Conservation (phyloP, 2,797 vertebrate species). For the Pipistrellus pipistrellus region DNA sequence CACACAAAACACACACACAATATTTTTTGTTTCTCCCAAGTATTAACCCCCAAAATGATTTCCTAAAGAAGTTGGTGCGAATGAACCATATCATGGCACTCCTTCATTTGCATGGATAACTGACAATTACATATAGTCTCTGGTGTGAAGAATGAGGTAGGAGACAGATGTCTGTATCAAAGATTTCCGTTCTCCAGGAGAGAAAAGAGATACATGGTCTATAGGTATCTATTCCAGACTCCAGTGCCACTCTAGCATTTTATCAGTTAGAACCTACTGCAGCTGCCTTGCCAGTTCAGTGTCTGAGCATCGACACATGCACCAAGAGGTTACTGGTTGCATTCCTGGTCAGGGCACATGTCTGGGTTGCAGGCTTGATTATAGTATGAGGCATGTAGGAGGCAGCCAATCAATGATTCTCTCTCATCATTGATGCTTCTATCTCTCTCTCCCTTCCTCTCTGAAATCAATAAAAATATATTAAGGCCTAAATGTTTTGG, state of each 20-base stretch:
- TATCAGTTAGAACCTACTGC: not conserved
- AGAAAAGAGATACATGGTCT: conserved; percentile 3
- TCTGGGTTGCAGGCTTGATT: too few relatives aligned
- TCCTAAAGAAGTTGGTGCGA: not conserved
- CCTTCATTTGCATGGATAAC: not conserved
- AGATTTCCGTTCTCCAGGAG: conserved; percentile 3
- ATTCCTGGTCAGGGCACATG: too few relatives aligned
- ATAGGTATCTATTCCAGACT: conserved; percentile 11
- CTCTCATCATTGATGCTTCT: too few relatives aligned
- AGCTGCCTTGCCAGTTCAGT: not conserved
- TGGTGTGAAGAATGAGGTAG: not conserved
- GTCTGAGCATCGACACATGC: too few relatives aligned
- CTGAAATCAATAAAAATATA: too few relatives aligned
- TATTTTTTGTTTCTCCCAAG: not conserved
- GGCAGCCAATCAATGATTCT: too few relatives aligned
- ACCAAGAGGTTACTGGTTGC: too few relatives aligned
- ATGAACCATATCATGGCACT: not conserved
- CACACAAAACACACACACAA: not conserved
- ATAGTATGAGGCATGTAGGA: too few relatives aligned
- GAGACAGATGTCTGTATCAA: not conserved
- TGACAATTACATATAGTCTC: conserved; percentile 33
- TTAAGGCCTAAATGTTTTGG: too few relatives aligned
- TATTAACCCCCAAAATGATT: not conserved
- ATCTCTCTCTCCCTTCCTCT: too few relatives aligned
- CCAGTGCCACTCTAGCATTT: not conserved